These are phyloP conservation scores for Noctuana brunneofusca DNA, from an alignment of 2,888 invertebrate genomes.

Conservation along the genomic window DNA sequence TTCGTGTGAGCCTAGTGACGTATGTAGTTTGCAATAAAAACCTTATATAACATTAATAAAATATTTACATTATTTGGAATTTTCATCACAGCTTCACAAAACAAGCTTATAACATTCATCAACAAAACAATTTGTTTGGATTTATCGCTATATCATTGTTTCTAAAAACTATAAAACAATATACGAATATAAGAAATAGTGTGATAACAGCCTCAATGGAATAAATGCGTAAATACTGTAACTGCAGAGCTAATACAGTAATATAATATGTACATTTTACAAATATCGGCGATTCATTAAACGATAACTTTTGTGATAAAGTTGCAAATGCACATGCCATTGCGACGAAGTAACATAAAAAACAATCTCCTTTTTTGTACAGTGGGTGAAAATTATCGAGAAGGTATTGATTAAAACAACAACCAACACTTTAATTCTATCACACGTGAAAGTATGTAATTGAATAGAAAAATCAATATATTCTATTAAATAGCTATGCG, in stretches of 20 bases:
- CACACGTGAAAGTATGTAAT: too few species aligned
- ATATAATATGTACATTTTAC: constrained; percentile 33
- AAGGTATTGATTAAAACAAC: too few species aligned
- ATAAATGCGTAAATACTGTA: constrained; percentile 80
- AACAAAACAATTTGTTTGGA: constrained; percentile 71
- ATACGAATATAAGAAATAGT: constrained; percentile 43
- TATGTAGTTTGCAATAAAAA: constrained; percentile 64
- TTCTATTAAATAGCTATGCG: too few species aligned
- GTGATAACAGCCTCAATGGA: constrained; percentile 65
- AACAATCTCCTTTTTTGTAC: too few species aligned
- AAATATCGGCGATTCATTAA: constrained; percentile 19
- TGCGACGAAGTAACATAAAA: too few species aligned
- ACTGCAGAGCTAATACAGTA: constrained; percentile 35
- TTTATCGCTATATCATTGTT: constrained; percentile 48
- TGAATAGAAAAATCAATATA: too few species aligned
- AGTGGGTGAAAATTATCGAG: too few species aligned
- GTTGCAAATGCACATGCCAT: too few species aligned
- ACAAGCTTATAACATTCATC: constrained; percentile 74
- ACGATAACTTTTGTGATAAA: constrained; percentile 17
- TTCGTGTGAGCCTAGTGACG: constrained; percentile 78
- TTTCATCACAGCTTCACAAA: constrained; percentile 82
- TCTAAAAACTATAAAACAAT: constrained; percentile 72
- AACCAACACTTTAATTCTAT: too few species aligned
- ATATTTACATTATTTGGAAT: constrained; percentile 82
- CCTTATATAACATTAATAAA: constrained; percentile 76